These are phyloP conservation scores for Ceramica pisi DNA, from an alignment of 2,888 invertebrate species.

Conservation along the genomic window DNA sequence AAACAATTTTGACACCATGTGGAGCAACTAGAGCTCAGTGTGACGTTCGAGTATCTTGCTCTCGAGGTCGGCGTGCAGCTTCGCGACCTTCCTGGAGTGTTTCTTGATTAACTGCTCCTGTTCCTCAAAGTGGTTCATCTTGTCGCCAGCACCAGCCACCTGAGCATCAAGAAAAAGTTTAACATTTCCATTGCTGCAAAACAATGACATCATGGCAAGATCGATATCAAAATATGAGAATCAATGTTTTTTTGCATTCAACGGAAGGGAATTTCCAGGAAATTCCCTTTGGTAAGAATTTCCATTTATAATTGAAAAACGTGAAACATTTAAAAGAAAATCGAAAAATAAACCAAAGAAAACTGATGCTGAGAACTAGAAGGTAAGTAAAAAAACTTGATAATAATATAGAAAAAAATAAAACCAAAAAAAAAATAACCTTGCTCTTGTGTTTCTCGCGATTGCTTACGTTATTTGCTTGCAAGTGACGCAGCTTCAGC, in stretches of 20 bases:
- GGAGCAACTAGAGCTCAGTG: constrained; percentile 92
- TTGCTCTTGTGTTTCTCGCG: constrained; percentile 92
- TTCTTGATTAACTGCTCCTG: constrained; percentile 95
- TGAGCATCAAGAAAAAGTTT: constrained; percentile 61
- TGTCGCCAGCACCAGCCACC: constrained; percentile 91
- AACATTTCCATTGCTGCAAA: background rate
- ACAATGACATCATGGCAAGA: background rate
- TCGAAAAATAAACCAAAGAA: background rate
- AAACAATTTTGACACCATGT: constrained; percentile 18
- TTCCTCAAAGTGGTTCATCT: constrained; percentile 91
- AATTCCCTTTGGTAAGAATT: no score
- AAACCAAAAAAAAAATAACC: constrained; percentile 76
- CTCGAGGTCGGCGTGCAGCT: constrained; percentile 95
- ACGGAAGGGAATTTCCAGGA: no score
- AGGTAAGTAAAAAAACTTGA: constrained; percentile 35
- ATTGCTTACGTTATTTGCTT: constrained; percentile 95
- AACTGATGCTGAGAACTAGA: constrained; percentile 58
- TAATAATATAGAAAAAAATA: constrained; percentile 6
- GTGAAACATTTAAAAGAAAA: background rate
- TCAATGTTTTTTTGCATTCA: background rate
- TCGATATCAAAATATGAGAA: background rate
- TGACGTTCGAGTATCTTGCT: constrained; percentile 94
- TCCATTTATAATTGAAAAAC: background rate
- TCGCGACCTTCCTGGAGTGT: constrained; percentile 96
- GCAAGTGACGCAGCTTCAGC: constrained; percentile 95